These are phyloP conservation scores for Brenthis hecate DNA, from an alignment of 2,888 invertebrate genomes.

Conservation along the genomic window DNA sequence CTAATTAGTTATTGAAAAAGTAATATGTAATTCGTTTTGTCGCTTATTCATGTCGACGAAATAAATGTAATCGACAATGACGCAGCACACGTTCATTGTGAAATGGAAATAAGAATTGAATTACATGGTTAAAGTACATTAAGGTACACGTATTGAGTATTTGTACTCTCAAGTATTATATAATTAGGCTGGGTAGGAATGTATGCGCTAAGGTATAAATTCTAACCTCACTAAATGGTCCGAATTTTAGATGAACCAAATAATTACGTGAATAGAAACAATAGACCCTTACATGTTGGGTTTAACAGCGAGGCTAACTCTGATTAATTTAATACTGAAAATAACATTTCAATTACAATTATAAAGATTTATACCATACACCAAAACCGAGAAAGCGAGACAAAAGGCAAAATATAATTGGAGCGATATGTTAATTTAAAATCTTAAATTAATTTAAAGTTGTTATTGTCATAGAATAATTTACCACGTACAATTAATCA, in stretches of 20 bases:
- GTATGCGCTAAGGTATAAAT: constrained; percentile 57
- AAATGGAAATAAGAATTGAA: constrained; percentile 22
- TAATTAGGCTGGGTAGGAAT: constrained; percentile 63
- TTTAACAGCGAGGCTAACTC: constrained; percentile 60
- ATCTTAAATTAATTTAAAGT: constrained; percentile 44
- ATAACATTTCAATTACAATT: constrained; percentile 43
- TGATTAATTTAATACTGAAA: constrained; percentile 52
- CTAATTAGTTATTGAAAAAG: constrained; percentile 34
- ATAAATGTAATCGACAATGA: constrained; percentile 24
- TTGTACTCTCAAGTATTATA: constrained; percentile 65
- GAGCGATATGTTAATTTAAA: constrained; percentile 44
- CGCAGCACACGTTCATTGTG: constrained; percentile 23
- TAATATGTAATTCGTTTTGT: constrained; percentile 39
- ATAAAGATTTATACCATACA: constrained; percentile 56
- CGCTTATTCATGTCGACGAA: constrained; percentile 27
- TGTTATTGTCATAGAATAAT: constrained; percentile 58
- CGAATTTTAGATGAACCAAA: constrained; percentile 60
- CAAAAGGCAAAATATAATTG: constrained; percentile 37
- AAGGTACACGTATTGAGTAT: constrained; percentile 42
- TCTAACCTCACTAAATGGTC: constrained; percentile 71
- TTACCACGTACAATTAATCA: constrained; percentile 45
- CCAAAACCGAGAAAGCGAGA: constrained; percentile 61
- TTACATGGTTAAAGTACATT: constrained; percentile 14
- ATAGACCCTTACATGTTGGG: constrained; percentile 47
- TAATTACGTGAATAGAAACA: constrained; percentile 44